A percentile compares a stretch with the other conserved stretches of the same genome.
Conservation (phyloP, 2,113 vertebrate genomes). For the Channa maculata region DNA sequence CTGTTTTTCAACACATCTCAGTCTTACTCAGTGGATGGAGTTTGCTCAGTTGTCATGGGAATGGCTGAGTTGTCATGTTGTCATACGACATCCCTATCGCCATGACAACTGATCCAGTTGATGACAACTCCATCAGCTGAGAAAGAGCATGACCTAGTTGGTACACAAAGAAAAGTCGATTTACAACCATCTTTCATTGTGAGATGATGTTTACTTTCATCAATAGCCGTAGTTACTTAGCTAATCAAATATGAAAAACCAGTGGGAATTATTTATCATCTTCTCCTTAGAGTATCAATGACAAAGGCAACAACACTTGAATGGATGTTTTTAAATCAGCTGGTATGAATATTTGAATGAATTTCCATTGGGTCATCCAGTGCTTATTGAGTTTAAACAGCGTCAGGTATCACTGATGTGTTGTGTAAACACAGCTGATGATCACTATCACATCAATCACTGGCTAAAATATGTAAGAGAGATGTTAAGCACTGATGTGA, state of each 20-base stretch:
- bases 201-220: too few relatives aligned
- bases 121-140: too few relatives aligned
- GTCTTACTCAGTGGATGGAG: not conserved
- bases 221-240: too few relatives aligned
- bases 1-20: too few relatives aligned
- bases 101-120: not conserved
- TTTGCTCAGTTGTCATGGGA: not conserved
- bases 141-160: too few relatives aligned
- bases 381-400: conserved; percentile 8
- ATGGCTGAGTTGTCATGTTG: not conserved
- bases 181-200: too few relatives aligned
- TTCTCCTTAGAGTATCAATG: not conserved
- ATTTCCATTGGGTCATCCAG: conserved; percentile 25
- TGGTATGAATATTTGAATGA: conserved; percentile 41
- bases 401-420: conserved; percentile 25
- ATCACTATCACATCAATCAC: conserved; percentile 28
- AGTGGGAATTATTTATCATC: conserved; percentile 11
- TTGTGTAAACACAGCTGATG: conserved; percentile 1
- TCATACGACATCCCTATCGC: not conserved
- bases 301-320: not conserved
- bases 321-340: not conserved
- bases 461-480: not conserved
- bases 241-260: too few relatives aligned
- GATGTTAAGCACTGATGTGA: conserved; percentile 8
- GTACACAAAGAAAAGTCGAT: too few relatives aligned